Evolutionary conservation across 2,797 vertebrate species (phyloP), one percentile per base, ranked within the genome.

Genomic region (Macroramphosus scolopax): DNA sequence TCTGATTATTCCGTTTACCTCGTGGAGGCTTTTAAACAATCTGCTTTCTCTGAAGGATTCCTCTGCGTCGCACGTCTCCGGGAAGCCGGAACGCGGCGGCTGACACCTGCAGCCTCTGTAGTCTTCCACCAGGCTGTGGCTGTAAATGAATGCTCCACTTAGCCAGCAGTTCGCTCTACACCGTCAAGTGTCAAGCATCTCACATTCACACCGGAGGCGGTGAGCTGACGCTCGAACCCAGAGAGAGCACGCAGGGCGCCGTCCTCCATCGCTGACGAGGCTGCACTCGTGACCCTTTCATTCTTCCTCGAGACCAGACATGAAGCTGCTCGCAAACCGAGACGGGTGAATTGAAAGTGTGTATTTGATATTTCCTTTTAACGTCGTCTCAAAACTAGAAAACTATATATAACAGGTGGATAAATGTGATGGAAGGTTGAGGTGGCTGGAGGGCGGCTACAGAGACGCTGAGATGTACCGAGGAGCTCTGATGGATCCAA

Each of bases 1-100:
- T 55, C 54, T 46, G 69, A 63, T 81, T 81, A 69, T 71, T 54
- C 32, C 78, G 81, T 87, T 87, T 80, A 84, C 63, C 47, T 67
- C 68, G 48, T 46, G 15, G 17, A 41, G 51, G 31, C 47, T 53
- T 60, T 62, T 54, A 63, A 73, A 73, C 40, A 36, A 17, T 26
- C 37, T 14, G n/a, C 51, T 28, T 59, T 42, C 35, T 35, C 47
- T 28, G 29, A 8, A 0, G 5, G 37, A 22, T 50, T 62, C 12
- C 39, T 36, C 18, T n/a, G n/a, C n/a, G n/a, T n/a, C n/a, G n/a
- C n/a, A n/a, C n/a, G n/a, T n/a, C n/a, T n/a, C n/a, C n/a, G n/a
- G n/a, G n/a, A n/a, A n/a, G n/a, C n/a, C n/a, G n/a, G n/a, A n/a
- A n/a, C n/a, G n/a, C n/a, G n/a, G n/a, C n/a, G n/a, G n/a, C n/a